Percentiles rank a stretch among this genome's conserved stretches.
Evolutionary conservation across 2,113 vertebrate genomes (phyloP).

Genomic region (Mus musculus): DNA sequence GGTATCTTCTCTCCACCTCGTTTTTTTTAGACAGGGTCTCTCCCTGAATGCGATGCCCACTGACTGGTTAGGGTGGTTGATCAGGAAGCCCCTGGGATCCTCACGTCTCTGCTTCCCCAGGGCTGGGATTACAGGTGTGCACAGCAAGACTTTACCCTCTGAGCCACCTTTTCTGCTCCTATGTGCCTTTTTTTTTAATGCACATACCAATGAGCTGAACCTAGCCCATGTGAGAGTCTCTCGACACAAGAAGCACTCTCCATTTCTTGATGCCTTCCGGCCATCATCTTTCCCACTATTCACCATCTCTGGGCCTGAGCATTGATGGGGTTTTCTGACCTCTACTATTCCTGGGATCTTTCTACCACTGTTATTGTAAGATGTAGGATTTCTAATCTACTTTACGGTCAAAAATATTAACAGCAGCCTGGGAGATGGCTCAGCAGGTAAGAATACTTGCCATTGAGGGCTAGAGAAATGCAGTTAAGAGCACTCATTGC

Average conservation of each 20-base stretch:
- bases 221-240: neutral
- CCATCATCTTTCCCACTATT: neutral
- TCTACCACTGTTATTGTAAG: constrained; percentile 11
- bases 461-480: neutral
- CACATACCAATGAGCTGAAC: neutral
- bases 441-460: neutral
- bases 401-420: neutral
- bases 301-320: neutral
- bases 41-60: neutral
- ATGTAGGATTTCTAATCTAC: constrained; percentile 48
- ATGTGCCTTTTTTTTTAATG: neutral
- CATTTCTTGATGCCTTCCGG: neutral
- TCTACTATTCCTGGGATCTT: neutral
- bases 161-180: neutral
- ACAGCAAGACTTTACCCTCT: neutral
- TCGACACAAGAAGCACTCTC: neutral
- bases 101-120: neutral
- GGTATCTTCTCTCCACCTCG: neutral
- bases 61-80: too few species aligned
- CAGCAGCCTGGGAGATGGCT: neutral
- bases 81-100: too few species aligned
- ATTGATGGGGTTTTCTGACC: neutral
- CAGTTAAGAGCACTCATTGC: neutral
- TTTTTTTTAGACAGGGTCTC: neutral
- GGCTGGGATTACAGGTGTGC: neutral